Conservation (phyloP, 2,888 invertebrate genomes). For the Neoascia interrupta region DNA sequence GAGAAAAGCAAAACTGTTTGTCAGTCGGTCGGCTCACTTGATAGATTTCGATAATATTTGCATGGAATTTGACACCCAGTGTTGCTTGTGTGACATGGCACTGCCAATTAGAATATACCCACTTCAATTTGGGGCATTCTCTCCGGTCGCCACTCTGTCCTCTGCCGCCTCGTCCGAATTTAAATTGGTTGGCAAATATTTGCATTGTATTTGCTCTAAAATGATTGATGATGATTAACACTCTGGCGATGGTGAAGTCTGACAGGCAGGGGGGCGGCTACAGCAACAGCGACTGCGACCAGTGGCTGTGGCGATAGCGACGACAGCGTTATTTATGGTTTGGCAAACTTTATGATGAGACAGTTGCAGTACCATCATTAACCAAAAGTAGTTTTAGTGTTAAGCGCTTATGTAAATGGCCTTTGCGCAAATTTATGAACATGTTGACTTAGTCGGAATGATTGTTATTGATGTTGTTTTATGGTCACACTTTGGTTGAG, state of each 20-base stretch:
- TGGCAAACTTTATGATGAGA: constrained; percentile 2
- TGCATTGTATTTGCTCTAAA: constrained; percentile 52
- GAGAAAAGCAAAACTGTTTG: too few relatives aligned
- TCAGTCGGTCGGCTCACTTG: constrained; percentile 3
- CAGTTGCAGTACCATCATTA: constrained; percentile 22
- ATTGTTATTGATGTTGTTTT: constrained; percentile 5
- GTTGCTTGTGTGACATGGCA: neutral
- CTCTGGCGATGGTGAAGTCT: neutral
- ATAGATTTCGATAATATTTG: constrained; percentile 21
- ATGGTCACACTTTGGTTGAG: too few relatives aligned
- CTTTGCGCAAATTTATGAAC: constrained; percentile 24
- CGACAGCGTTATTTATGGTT: constrained; percentile 24
- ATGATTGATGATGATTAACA: constrained; percentile 67
- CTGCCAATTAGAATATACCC: neutral
- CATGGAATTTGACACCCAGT: neutral
- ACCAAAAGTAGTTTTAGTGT: constrained; percentile 6
- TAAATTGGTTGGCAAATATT: constrained; percentile 60
- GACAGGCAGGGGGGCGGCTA: constrained; percentile 14
- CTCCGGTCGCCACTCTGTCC: neutral
- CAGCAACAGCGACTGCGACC: neutral
- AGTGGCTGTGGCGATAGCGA: neutral
- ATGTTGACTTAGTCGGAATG: neutral
- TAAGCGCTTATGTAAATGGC: too few relatives aligned
- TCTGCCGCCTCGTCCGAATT: constrained; percentile 15
- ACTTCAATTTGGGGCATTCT: neutral